Conservation (phyloP, 2,113 vertebrate genomes). For the Stigmatopora nigra region DNA sequence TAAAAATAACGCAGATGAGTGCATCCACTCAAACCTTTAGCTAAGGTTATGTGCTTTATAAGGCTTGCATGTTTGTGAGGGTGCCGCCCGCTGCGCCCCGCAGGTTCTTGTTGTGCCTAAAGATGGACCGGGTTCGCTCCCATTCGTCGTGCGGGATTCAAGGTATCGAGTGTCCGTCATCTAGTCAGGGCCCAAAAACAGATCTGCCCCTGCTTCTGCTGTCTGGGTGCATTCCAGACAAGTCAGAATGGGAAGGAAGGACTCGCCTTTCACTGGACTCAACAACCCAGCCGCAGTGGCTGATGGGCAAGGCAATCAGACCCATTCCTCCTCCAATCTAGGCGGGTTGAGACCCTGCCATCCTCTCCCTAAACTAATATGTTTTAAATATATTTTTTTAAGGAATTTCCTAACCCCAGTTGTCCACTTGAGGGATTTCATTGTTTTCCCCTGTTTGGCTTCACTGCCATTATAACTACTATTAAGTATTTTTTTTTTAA, state of each 20-base stretch:
- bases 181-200: slow-evolving; percentile 21
- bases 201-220: slow-evolving; percentile 47
- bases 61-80: slow-evolving; percentile 27
- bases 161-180: slow-evolving; percentile 49
- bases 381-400: neutral
- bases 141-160: slow-evolving; percentile 14
- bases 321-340: neutral
- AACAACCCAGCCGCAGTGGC: slow-evolving; percentile 1
- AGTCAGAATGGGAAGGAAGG: slow-evolving; percentile 45
- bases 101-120: slow-evolving; percentile 47
- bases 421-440: neutral
- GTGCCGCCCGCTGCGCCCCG: slow-evolving; percentile 10
- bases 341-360: neutral
- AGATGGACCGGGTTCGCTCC: slow-evolving; percentile 45
- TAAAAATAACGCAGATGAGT: neutral
- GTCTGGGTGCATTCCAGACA: slow-evolving; percentile 56
- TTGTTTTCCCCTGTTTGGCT: neutral
- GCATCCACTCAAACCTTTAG: slow-evolving; percentile 7
- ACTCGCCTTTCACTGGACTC: slow-evolving; percentile 26
- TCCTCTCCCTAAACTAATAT: neutral
- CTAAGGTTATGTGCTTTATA: slow-evolving; percentile 45
- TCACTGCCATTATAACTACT: neutral
- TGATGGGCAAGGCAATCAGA: neutral
- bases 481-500: neutral
- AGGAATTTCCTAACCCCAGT: neutral